phyloP scores from a whole-genome alignment of 2,797 vertebrate genomes.

The Emys orbicularis region DNA sequence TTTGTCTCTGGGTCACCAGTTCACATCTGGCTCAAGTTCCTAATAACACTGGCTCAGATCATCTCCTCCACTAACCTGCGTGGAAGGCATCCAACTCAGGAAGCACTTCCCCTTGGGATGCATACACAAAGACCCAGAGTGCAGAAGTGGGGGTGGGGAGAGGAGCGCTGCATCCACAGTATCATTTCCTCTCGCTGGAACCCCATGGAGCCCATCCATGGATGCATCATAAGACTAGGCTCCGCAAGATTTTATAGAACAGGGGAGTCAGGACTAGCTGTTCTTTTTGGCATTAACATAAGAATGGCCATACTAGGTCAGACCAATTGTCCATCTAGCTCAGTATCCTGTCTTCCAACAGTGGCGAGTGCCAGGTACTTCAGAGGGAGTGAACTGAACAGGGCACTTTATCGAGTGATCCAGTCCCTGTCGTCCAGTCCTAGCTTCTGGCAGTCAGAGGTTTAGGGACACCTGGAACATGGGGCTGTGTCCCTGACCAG shows the following conservation, averaged over 20 bases:
- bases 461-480: not conserved
- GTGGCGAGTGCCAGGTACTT: not conserved
- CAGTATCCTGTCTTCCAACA: not conserved
- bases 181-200: not conserved
- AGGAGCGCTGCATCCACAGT: not conserved
- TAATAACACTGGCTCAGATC: not conserved
- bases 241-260: not conserved
- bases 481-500: not conserved
- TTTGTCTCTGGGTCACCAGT: slow-evolving; percentile 41
- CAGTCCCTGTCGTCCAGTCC: not conserved
- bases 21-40: not conserved
- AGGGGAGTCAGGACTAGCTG: not conserved
- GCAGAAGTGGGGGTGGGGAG: not conserved
- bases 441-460: not conserved
- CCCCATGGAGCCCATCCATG: not conserved
- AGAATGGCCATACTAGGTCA: not conserved
- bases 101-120: not conserved
- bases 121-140: not conserved
- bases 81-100: not conserved
- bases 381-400: not conserved
- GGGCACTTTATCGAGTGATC: not conserved
- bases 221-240: not conserved
- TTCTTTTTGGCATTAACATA: not conserved
- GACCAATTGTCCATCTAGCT: not conserved
- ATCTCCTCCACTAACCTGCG: not conserved